A percentile compares a stretch with the other conserved stretches of the same genome.
Conservation (phyloP, 2,888 invertebrate species). For the Trachelus troglodyta region DNA sequence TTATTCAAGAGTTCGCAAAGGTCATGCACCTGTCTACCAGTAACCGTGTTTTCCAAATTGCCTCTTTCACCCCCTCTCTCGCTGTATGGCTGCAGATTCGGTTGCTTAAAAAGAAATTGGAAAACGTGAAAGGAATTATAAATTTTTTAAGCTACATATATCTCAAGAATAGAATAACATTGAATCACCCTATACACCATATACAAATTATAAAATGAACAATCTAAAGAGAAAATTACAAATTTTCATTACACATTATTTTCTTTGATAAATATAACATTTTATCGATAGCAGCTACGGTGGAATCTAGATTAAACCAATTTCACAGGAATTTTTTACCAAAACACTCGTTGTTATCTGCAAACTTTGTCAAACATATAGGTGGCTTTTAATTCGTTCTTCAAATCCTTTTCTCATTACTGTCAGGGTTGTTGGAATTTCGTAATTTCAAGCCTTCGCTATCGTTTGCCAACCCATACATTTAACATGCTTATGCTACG, state of each 20-base stretch:
- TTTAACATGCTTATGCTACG: neutral
- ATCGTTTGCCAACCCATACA: neutral
- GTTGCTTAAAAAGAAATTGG: neutral
- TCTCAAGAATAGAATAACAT: neutral
- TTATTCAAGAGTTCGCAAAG: slow-evolving; percentile 32
- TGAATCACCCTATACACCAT: neutral
- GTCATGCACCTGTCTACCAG: slow-evolving; percentile 9
- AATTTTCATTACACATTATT: neutral
- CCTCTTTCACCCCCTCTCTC: neutral
- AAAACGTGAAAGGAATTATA: neutral
- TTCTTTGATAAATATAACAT: neutral
- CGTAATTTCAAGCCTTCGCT: neutral
- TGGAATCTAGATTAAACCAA: neutral
- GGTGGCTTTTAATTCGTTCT: neutral
- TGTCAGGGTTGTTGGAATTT: neutral
- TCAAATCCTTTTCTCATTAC: neutral
- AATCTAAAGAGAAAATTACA: neutral
- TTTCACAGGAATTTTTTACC: neutral
- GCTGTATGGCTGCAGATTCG: neutral
- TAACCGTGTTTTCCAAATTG: neutral
- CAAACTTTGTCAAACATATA: neutral
- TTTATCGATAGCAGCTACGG: neutral
- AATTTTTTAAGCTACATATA: neutral
- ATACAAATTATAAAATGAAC: neutral
- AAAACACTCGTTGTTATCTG: neutral